These are phyloP conservation scores for Fistularia commersonii DNA, from an alignment of 2,797 vertebrate genomes.

Conservation along the genomic window DNA sequence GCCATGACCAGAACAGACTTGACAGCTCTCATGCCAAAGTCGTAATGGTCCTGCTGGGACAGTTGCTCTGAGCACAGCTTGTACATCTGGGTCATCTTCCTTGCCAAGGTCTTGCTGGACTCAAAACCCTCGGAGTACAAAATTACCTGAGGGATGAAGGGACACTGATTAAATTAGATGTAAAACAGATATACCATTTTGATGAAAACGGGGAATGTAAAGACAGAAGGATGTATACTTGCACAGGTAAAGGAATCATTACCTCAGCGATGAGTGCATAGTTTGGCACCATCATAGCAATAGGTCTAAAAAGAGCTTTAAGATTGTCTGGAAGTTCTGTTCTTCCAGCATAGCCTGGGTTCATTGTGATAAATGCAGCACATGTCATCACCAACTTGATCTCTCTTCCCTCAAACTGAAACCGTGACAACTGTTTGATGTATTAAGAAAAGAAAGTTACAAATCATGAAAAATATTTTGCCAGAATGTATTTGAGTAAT, in stretches of 20 bases:
- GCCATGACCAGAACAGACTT: slow-evolving; percentile 88
- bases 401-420: slow-evolving; percentile 86
- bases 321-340: slow-evolving; percentile 87
- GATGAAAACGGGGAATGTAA: not conserved
- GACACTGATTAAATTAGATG: not conserved
- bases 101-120: slow-evolving; percentile 82
- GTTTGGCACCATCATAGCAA: slow-evolving; percentile 90
- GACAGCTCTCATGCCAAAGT: slow-evolving; percentile 87
- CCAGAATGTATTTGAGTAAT: too few species aligned
- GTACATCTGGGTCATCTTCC: slow-evolving; percentile 91
- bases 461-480: too few species aligned
- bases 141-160: slow-evolving; percentile 70
- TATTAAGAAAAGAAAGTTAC: too few species aligned
- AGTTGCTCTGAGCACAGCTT: slow-evolving; percentile 88
- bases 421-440: slow-evolving; percentile 72
- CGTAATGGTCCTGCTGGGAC: slow-evolving; percentile 88
- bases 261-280: slow-evolving; percentile 88
- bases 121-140: slow-evolving; percentile 87
- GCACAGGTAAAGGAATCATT: not conserved
- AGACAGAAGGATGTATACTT: not conserved
- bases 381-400: slow-evolving; percentile 86
- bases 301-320: slow-evolving; percentile 86
- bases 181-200: not conserved
- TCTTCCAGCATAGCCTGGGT: slow-evolving; percentile 86
- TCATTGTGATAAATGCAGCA: slow-evolving; percentile 90